A percentile compares a stretch with the other conserved stretches of the same genome.
Evolutionary conservation across 1,140 invertebrate species (phyloP).

Genomic region (Drosophila eugracilis): DNA sequence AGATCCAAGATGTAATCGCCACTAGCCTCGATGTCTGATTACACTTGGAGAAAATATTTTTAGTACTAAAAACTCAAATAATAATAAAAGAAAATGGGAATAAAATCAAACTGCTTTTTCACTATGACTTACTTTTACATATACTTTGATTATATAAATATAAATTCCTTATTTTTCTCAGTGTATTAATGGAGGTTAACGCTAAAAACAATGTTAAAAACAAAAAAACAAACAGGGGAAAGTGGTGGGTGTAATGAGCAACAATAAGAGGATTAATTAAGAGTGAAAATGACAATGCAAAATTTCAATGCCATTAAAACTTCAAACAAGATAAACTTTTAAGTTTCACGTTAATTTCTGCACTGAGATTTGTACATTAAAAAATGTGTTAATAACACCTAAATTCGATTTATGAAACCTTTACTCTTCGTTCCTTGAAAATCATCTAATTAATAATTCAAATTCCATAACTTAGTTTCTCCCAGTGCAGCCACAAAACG

Average conservation of each 20-base stretch:
- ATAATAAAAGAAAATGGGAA: too few species aligned
- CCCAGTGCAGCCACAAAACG: constrained; percentile 1
- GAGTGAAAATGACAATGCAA: constrained; percentile 11
- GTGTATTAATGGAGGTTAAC: neutral
- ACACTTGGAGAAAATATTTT: neutral
- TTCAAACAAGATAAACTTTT: neutral
- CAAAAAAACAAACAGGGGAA: constrained; percentile 6
- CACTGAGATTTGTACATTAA: neutral
- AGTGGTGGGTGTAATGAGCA: constrained; percentile 1
- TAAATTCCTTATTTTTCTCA: neutral
- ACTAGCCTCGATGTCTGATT: constrained; percentile 5
- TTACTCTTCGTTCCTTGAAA: too few species aligned
- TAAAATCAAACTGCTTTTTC: too few species aligned
- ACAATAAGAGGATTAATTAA: constrained; percentile 24
- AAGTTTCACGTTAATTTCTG: neutral
- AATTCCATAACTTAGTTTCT: too few species aligned
- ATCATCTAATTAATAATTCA: too few species aligned
- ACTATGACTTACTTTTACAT: too few species aligned
- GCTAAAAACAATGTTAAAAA: neutral
- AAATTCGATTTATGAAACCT: too few species aligned
- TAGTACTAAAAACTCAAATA: too few species aligned
- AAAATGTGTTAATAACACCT: too few species aligned
- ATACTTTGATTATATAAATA: too few species aligned
- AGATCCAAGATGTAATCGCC: constrained; percentile 2
- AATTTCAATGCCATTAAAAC: constrained; percentile 23